Evolutionary conservation across 2,888 invertebrate genomes (phyloP).

Genomic region (Blastobasis lacticolella): DNA sequence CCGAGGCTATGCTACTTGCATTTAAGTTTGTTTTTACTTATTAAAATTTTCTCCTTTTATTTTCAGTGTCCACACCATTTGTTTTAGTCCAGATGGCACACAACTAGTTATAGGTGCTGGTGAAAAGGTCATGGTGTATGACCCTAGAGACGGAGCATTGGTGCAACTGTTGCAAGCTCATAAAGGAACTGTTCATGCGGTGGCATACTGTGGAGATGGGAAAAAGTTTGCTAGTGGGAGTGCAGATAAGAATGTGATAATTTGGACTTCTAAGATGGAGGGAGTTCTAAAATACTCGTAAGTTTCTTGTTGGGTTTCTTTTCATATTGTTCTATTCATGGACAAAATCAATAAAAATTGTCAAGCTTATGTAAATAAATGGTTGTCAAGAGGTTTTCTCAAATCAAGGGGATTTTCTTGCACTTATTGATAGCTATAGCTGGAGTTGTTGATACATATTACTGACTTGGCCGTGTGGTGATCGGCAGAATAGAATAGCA

Average conservation of each 20-base stretch:
- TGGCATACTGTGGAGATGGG: conserved; percentile 94
- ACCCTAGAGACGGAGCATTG: conserved; percentile 90
- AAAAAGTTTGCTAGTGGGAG: conserved; percentile 97
- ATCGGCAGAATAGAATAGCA: no score
- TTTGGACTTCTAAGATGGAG: conserved; percentile 97
- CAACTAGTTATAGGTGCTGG: conserved; percentile 96
- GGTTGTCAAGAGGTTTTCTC: no score
- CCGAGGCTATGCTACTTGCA: background rate
- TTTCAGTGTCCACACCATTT: conserved; percentile 91
- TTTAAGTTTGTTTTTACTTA: background rate
- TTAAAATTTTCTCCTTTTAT: background rate
- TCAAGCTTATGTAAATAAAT: no score
- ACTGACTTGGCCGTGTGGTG: no score
- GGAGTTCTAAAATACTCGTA: conserved; percentile 96
- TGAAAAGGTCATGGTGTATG: conserved; percentile 95
- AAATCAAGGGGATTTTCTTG: no score
- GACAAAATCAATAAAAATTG: no score
- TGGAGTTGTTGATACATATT: no score
- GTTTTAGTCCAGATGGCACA: conserved; percentile 96
- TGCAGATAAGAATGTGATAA: conserved; percentile 97
- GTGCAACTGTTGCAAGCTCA: conserved; percentile 96
- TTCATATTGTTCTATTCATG: no score
- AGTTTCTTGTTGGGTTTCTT: conserved; percentile 35
- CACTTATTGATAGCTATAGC: no score
- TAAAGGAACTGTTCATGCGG: conserved; percentile 94